Evolutionary conservation across 2,797 vertebrate genomes (phyloP).

Genomic region (Micropoecilia bifurca): DNA sequence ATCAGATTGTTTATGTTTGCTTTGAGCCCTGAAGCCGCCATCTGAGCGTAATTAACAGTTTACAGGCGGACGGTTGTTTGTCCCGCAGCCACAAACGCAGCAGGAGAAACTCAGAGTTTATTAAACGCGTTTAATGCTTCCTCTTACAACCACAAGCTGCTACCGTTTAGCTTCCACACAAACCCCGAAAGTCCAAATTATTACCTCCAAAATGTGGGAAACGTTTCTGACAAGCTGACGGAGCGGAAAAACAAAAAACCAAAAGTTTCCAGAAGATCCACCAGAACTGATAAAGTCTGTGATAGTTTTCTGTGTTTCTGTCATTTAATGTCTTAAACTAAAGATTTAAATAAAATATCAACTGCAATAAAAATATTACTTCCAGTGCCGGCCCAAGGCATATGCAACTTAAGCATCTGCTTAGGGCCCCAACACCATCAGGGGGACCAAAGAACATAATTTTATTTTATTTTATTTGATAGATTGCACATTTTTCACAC

Average conservation of each 20-base stretch:
- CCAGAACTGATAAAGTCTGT: neutral
- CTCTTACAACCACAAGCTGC: constrained; percentile 27
- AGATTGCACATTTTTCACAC: too few species aligned
- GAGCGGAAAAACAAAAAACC: neutral
- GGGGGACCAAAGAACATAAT: too few species aligned
- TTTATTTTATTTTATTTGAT: too few species aligned
- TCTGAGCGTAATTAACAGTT: constrained; percentile 59
- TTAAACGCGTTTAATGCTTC: constrained; percentile 39
- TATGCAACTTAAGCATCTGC: too few species aligned
- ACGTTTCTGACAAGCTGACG: neutral
- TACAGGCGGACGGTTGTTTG: constrained; percentile 24
- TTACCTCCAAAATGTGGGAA: constrained; percentile 1
- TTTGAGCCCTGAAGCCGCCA: constrained; percentile 43
- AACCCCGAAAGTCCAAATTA: neutral
- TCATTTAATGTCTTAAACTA: neutral
- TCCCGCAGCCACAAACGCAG: constrained; percentile 56
- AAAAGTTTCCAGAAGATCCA: neutral
- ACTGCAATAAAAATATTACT: neutral
- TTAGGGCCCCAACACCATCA: too few species aligned
- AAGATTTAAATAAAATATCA: neutral
- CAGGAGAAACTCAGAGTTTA: constrained; percentile 30
- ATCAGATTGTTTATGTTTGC: constrained; percentile 6
- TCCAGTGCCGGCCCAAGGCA: neutral
- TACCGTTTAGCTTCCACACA: constrained; percentile 25
- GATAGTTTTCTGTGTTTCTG: neutral